phyloP scores from a whole-genome alignment of 1,140 invertebrate genomes.

The Neodiprion pinetum region DNA sequence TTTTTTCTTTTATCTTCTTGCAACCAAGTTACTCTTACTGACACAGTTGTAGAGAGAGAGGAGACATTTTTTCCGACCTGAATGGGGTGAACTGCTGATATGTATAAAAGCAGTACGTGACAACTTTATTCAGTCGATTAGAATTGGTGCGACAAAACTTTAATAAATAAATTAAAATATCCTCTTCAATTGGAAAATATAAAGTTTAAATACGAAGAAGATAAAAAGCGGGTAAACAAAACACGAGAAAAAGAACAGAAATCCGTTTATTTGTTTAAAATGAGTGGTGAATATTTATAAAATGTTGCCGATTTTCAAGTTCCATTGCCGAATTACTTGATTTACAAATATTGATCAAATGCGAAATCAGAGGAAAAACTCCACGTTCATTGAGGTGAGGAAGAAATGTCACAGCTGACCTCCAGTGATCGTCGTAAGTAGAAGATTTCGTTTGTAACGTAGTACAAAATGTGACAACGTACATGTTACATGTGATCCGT shows the following conservation, averaged over 20 bases:
- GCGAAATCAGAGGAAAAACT: neutral
- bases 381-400: neutral
- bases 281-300: constrained; percentile 4
- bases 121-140: neutral
- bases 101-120: constrained; percentile 22
- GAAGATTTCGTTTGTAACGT: neutral
- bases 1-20: constrained; percentile 9
- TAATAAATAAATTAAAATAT: no score
- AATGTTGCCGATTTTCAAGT: neutral
- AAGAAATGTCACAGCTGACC: constrained; percentile 16
- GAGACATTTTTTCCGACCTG: neutral
- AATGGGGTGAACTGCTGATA: constrained; percentile 11
- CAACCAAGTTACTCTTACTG: constrained; percentile 1
- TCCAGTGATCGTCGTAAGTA: constrained; percentile 29
- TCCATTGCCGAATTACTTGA: neutral
- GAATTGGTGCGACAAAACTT: no score
- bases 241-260: no score
- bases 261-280: no score
- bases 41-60: neutral
- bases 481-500: no score
- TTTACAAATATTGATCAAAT: neutral
- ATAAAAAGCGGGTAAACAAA: no score
- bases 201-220: no score
- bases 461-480: no score
- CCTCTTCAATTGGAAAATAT: no score